Conservation (phyloP, 2,888 invertebrate genomes). For the Tenthredo livida region DNA sequence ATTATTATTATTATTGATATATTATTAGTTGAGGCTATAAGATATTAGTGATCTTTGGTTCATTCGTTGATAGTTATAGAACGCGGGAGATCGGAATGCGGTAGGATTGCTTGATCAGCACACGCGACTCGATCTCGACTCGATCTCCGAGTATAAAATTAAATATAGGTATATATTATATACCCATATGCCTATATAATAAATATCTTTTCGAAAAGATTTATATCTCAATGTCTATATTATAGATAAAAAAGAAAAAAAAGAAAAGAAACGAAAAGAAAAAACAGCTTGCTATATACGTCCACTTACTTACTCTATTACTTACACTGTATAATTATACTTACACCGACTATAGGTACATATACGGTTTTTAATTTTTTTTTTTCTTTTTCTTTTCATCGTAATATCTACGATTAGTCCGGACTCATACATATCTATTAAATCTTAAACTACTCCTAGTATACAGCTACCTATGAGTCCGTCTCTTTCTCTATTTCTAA, state of each 20-base stretch:
- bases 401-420: not conserved
- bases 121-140: not conserved
- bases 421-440: not conserved
- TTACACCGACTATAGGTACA: no score
- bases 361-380: no score
- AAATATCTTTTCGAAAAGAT: constrained; percentile 17
- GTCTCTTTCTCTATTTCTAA: not conserved
- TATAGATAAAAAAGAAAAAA: not conserved
- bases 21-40: not conserved
- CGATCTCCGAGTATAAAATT: not conserved
- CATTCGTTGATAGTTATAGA: not conserved
- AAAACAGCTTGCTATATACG: not conserved
- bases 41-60: constrained; percentile 8
- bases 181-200: not conserved
- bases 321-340: no score
- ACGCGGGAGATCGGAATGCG: constrained; percentile 47
- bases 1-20: not conserved
- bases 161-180: not conserved
- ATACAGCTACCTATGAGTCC: not conserved
- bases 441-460: not conserved
- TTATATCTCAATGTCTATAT: not conserved
- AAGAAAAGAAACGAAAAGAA: not conserved
- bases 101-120: constrained; percentile 41
- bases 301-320: not conserved
- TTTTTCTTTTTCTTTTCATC: not conserved